phyloP scores from a whole-genome alignment of 64 coral and sea anemone genomes.

The Cladopsammia gracilis region DNA sequence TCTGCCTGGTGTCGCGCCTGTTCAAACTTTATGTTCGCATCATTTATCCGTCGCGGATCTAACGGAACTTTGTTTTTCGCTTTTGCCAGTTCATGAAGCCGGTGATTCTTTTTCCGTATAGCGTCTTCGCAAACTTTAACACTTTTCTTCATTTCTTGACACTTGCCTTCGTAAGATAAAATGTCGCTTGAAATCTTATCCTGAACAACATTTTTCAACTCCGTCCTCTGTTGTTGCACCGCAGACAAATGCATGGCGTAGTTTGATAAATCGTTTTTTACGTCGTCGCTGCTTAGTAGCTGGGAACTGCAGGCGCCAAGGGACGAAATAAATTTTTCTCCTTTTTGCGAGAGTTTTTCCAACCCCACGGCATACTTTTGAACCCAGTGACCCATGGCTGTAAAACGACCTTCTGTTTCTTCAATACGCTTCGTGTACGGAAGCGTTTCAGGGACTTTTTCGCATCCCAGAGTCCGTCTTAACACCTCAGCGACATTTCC shows the following conservation, averaged over 20 bases:
- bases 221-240: neutral
- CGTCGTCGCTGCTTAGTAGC: neutral
- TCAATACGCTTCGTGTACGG: slow-evolving; percentile 16
- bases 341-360: slow-evolving; percentile 20
- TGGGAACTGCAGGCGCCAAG: neutral
- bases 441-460: slow-evolving; percentile 12
- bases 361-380: neutral
- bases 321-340: slow-evolving; percentile 6
- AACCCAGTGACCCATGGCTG: neutral
- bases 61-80: slow-evolving; percentile 15
- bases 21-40: slow-evolving; percentile 26
- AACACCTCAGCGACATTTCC: neutral
- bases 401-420: slow-evolving; percentile 23
- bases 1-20: slow-evolving; percentile 4
- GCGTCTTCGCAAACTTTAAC: slow-evolving; percentile 8
- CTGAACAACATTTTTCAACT: slow-evolving; percentile 2
- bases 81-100: slow-evolving; percentile 7
- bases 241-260: slow-evolving; percentile 9
- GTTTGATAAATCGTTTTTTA: slow-evolving; percentile 8
- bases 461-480: neutral
- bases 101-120: slow-evolving; percentile 8
- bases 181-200: slow-evolving; percentile 9
- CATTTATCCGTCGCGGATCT: slow-evolving; percentile 4
- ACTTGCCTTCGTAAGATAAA: slow-evolving; percentile 22
- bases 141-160: slow-evolving; percentile 2